A percentile compares a stretch with the other conserved stretches of the same genome.
phyloP scores from a whole-genome alignment of 1,140 invertebrate genomes.

The Caerostris extrusa region DNA sequence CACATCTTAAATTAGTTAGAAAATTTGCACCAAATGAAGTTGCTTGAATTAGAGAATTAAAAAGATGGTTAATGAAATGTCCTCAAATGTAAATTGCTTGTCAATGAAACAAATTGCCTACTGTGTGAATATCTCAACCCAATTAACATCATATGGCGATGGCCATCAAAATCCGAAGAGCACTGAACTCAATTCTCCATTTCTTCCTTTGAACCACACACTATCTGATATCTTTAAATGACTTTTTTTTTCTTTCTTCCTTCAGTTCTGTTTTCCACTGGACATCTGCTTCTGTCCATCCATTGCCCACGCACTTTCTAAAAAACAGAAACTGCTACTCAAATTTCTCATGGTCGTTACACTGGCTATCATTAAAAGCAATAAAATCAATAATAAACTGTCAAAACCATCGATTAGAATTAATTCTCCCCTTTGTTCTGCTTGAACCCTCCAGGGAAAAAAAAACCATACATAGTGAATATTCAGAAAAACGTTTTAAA shows the following conservation, averaged over 20 bases:
- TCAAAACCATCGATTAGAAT: not conserved
- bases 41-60: too few relatives aligned
- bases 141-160: too few relatives aligned
- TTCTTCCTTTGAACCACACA: not conserved
- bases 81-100: too few relatives aligned
- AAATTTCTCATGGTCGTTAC: not conserved
- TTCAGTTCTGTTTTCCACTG: not conserved
- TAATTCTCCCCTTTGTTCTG: not conserved
- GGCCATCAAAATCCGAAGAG: not conserved
- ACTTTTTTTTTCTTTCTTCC: not conserved
- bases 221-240: not conserved
- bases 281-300: not conserved
- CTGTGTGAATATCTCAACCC: too few relatives aligned
- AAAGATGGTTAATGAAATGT: too few relatives aligned
- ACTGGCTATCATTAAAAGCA: not conserved
- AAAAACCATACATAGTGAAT: not conserved
- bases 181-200: not conserved
- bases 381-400: not conserved
- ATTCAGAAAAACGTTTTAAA: not conserved
- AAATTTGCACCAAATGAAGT: too few relatives aligned
- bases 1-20: too few relatives aligned
- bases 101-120: too few relatives aligned
- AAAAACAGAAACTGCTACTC: not conserved
- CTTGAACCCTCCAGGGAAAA: not conserved
- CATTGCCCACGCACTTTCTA: not conserved